Evolutionary conservation across 2,113 vertebrate genomes (phyloP), one percentile per base, ranked within the genome.

Genomic region (Agapornis roseicollis): DNA sequence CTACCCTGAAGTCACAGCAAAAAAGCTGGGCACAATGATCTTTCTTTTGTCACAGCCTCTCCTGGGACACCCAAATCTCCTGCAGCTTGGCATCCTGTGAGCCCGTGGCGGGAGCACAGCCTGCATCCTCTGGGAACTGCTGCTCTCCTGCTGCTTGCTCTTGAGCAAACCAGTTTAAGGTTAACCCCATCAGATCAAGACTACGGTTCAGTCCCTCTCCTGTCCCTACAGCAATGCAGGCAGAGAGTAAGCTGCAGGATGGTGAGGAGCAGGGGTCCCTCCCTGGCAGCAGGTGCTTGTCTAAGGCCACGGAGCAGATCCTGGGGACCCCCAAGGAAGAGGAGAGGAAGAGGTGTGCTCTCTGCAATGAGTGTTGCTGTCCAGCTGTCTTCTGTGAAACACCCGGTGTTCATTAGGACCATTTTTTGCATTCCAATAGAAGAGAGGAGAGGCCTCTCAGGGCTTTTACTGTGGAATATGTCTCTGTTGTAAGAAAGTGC

Each of bases 51-150:
- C 83, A 88, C 39, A 74, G 20, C 33, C 73, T 85, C 84, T 76
- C 78, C 44, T 80, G 93, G 58, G 88, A 89, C 17, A 15, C 23
- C 55, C 8, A 3, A 11, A 55, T 81, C 77, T 84, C 77, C 93
- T 56, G 68, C 44, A 79, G 66, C 49, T 71, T 90, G 83, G 76
- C 63, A 77, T 85, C 58, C 91, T 84, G 89, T 64, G 44, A 88
- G 79, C 4, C n/a, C 66, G 63, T 3, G 0, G 27, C 56, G 55
- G 70, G 31, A 56, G 0, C 65, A 23, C 31, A 85, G 70, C 79
- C 33, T 68, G 71, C 66, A 85, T 82, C 76, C 83, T 93, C 53
- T 1, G 1, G 44, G 63, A 88, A 35, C 56, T 76, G 85, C 79
- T 82, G 70, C 42, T 85, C 60, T 77, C 35, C 0, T 1, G 23